These are phyloP conservation scores for Lepidurus apus DNA, from an alignment of 1,140 invertebrate species.

Conservation along the genomic window DNA sequence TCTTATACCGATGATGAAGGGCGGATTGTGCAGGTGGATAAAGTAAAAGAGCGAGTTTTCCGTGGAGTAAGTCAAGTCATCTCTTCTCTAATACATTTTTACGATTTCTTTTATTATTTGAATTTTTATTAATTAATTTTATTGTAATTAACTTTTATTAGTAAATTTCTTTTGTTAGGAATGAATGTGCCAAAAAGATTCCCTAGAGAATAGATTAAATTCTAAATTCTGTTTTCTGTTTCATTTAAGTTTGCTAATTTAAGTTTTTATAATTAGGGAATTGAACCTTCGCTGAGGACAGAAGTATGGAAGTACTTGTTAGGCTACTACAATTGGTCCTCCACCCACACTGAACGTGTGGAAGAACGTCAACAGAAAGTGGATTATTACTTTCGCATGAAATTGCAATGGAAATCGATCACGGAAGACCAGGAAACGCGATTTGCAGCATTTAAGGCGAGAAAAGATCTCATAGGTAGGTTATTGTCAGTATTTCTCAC, in stretches of 20 bases:
- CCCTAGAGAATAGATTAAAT: slow-evolving; percentile 15
- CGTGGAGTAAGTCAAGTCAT: slow-evolving; percentile 63
- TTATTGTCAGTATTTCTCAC: slow-evolving; percentile 18
- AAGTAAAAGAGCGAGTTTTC: slow-evolving; percentile 76
- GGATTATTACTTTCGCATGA: slow-evolving; percentile 91
- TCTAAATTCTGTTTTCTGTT: slow-evolving; percentile 31
- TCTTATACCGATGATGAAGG: slow-evolving; percentile 70
- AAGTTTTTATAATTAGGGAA: slow-evolving; percentile 50
- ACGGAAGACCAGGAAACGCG: slow-evolving; percentile 76
- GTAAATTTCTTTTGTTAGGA: neutral
- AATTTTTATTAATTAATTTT: no score
- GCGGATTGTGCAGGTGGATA: slow-evolving; percentile 56
- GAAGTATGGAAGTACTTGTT: slow-evolving; percentile 95
- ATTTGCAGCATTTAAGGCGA: slow-evolving; percentile 81
- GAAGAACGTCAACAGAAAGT: slow-evolving; percentile 63
- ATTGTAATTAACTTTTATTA: neutral
- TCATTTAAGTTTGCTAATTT: slow-evolving; percentile 26
- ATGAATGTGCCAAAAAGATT: neutral
- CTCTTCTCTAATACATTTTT: neutral
- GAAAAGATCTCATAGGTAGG: slow-evolving; percentile 84
- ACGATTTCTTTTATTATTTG: neutral
- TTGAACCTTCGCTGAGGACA: slow-evolving; percentile 62
- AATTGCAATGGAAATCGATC: slow-evolving; percentile 92
- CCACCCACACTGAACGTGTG: slow-evolving; percentile 63
- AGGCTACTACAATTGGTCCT: slow-evolving; percentile 80